These are phyloP conservation scores for Lithobates sylvaticus DNA, from an alignment of 2,797 vertebrate genomes.

Conservation along the genomic window DNA sequence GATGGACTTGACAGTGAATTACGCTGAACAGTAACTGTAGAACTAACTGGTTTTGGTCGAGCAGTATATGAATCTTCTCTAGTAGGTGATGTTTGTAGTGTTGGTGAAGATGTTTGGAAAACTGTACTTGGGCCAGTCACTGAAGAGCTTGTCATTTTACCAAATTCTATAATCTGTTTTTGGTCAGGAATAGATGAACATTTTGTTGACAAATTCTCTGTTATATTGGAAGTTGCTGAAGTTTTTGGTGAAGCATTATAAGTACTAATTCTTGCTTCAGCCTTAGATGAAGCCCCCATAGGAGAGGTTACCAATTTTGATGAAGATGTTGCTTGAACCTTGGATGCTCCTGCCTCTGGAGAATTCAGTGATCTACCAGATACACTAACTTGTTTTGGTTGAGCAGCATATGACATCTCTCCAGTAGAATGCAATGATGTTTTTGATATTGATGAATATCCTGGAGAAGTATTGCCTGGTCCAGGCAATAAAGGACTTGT, in stretches of 20 bases:
- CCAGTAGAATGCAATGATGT: background rate
- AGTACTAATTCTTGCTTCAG: no score
- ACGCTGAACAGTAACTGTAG: no score
- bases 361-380: background rate
- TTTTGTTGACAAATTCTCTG: background rate
- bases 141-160: background rate
- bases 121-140: background rate
- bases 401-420: background rate
- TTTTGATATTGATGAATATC: background rate
- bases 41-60: background rate
- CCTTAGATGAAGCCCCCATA: no score
- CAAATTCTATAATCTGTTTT: no score
- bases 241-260: no score
- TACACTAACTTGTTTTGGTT: background rate
- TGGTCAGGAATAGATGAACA: background rate
- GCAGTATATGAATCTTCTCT: background rate
- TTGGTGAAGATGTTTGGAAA: background rate
- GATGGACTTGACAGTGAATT: background rate
- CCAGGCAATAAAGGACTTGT: no score
- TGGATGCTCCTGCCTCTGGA: background rate
- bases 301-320: background rate
- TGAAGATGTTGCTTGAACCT: background rate
- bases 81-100: background rate
- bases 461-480: background rate
- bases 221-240: no score